Percentiles rank a stretch among this genome's conserved stretches.
phyloP scores from a whole-genome alignment of 2,113 vertebrate genomes.

The Ophiodon elongatus region DNA sequence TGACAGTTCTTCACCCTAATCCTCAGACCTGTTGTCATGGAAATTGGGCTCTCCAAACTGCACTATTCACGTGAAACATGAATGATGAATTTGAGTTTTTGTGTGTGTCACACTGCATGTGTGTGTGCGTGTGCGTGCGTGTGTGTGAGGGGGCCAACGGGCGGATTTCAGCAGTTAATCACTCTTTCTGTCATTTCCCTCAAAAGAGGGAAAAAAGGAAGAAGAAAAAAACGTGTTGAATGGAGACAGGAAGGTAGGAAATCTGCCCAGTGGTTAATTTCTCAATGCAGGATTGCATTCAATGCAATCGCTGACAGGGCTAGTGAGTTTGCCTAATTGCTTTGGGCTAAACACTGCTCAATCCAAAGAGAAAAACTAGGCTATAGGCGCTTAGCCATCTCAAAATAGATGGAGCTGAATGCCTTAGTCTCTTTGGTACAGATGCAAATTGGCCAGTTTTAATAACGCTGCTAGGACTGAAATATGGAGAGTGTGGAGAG shows the following conservation, averaged over 20 bases:
- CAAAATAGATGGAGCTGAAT: slow-evolving; percentile 62
- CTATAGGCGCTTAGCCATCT: slow-evolving; percentile 46
- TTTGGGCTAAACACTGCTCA: slow-evolving; percentile 57
- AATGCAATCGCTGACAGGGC: slow-evolving; percentile 53
- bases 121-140: slow-evolving; percentile 9
- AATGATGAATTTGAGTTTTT: slow-evolving; percentile 69
- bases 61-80: slow-evolving; percentile 75
- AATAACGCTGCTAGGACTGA: slow-evolving; percentile 32
- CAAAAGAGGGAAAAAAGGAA: slow-evolving; percentile 41
- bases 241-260: slow-evolving; percentile 44
- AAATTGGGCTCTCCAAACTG: slow-evolving; percentile 77
- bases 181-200: slow-evolving; percentile 60
- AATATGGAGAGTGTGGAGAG: slow-evolving; percentile 37
- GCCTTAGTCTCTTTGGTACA: slow-evolving; percentile 38
- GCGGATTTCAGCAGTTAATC: slow-evolving; percentile 75
- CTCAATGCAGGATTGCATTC: slow-evolving; percentile 33
- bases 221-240: slow-evolving; percentile 38
- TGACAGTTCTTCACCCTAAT: slow-evolving; percentile 78
- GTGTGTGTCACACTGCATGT: neutral
- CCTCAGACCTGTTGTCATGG: slow-evolving; percentile 85
- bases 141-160: slow-evolving; percentile 50
- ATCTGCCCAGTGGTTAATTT: slow-evolving; percentile 48
- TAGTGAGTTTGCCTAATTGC: slow-evolving; percentile 66
- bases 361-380: slow-evolving; percentile 61
- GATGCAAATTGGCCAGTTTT: slow-evolving; percentile 43